Evolutionary conservation across 2,797 vertebrate species (phyloP).

Genomic region (Takifugu ocellatus): DNA sequence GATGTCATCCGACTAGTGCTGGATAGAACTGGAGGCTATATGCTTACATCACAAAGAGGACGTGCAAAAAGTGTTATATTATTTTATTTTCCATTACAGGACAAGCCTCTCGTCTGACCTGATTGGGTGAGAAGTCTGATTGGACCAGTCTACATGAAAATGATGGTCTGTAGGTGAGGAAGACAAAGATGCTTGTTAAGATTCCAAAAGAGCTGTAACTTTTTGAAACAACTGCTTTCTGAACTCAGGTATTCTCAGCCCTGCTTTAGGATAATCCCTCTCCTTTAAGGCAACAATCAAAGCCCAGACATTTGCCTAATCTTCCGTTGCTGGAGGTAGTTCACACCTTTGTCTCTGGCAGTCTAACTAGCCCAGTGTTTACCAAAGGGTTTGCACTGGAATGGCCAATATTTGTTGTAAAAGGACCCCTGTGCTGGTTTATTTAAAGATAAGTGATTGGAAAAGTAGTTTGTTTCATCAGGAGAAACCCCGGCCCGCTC

Average conservation of each 20-base stretch:
- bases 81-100: too few relatives aligned
- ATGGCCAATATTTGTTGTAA: slow-evolving; percentile 45
- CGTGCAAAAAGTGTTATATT: slow-evolving; percentile 3
- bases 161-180: too few relatives aligned
- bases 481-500: background rate
- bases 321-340: slow-evolving; percentile 10
- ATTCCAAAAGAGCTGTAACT: too few relatives aligned
- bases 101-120: too few relatives aligned
- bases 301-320: slow-evolving; percentile 20
- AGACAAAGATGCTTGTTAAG: too few relatives aligned
- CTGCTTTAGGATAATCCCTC: too few relatives aligned
- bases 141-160: too few relatives aligned
- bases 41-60: slow-evolving; percentile 29
- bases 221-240: too few relatives aligned
- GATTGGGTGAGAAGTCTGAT: too few relatives aligned
- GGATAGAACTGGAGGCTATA: slow-evolving; percentile 15
- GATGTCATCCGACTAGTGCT: slow-evolving; percentile 56
- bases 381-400: slow-evolving; percentile 21
- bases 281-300: too few relatives aligned
- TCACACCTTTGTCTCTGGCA: slow-evolving; percentile 31
- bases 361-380: slow-evolving; percentile 36
- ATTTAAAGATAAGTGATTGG: slow-evolving; percentile 40
- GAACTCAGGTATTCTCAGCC: too few relatives aligned
- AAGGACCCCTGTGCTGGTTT: slow-evolving; percentile 37
- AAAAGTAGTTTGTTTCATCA: slow-evolving; percentile 31